These are phyloP conservation scores for Melanotus villosus DNA, from an alignment of 2,888 invertebrate species.

Conservation along the genomic window DNA sequence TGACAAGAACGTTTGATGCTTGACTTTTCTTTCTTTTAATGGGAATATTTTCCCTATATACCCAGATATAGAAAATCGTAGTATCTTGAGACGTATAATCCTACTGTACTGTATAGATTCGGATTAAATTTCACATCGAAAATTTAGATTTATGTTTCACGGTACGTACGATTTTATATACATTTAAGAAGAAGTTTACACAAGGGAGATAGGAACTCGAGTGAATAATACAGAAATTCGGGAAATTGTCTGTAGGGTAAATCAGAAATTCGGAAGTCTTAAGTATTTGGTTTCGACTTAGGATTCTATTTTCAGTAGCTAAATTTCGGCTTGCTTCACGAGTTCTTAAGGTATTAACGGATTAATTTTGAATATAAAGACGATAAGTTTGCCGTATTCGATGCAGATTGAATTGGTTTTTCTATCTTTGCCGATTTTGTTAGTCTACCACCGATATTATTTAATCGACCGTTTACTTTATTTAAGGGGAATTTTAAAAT, in stretches of 20 bases:
- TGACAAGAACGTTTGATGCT: constrained; percentile 1
- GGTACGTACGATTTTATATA: neutral
- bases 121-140: constrained; percentile 35
- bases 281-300: constrained; percentile 21
- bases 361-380: constrained; percentile 14
- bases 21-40: no score
- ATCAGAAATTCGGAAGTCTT: constrained; percentile 11
- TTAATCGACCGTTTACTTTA: neutral
- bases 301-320: constrained; percentile 6
- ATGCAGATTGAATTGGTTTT: neutral
- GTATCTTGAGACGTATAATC: constrained; percentile 3
- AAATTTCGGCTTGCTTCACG: constrained; percentile 4
- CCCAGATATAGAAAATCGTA: constrained; percentile 10
- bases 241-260: constrained; percentile 1
- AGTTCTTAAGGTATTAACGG: constrained; percentile 12
- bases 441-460: neutral
- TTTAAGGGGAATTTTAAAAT: no score
- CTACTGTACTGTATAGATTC: constrained; percentile 22
- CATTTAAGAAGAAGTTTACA: neutral
- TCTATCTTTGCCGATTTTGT: neutral
- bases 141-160: constrained; percentile 31
- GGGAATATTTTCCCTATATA: neutral
- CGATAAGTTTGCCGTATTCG: constrained; percentile 1
- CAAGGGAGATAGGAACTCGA: neutral
- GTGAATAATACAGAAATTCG: constrained; percentile 3